These are phyloP conservation scores for Leptodactylus fallax DNA, from an alignment of 2,797 vertebrate genomes.

Conservation along the genomic window DNA sequence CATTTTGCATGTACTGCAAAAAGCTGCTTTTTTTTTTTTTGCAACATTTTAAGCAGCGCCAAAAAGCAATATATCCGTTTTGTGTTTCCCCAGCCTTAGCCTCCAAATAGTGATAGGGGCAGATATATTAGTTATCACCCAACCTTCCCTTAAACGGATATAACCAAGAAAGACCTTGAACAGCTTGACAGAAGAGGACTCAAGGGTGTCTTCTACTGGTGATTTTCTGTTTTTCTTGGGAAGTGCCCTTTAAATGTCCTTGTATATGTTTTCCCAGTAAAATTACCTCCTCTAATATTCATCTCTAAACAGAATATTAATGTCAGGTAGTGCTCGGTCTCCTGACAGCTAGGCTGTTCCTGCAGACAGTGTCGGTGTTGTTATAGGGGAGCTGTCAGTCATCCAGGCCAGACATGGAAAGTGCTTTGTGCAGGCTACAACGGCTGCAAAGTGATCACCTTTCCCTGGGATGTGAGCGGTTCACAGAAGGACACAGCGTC, in stretches of 20 bases:
- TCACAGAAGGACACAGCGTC: constrained; percentile 59
- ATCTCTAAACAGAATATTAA: constrained; percentile 31
- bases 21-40: too few species aligned
- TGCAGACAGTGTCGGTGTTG: constrained; percentile 16
- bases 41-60: too few species aligned
- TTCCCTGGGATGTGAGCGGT: constrained; percentile 23
- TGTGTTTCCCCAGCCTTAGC: too few species aligned
- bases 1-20: too few species aligned
- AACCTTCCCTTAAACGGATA: background rate
- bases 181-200: background rate
- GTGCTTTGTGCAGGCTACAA: constrained; percentile 34
- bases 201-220: background rate
- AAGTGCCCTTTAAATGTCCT: constrained; percentile 28
- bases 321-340: constrained; percentile 4
- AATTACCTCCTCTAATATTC: constrained; percentile 8
- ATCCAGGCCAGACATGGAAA: constrained; percentile 27
- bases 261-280: constrained; percentile 13
- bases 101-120: background rate
- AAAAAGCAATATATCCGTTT: too few species aligned
- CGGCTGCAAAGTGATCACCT: constrained; percentile 39
- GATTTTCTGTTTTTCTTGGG: background rate
- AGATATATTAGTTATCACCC: background rate
- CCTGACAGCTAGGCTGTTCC: constrained; percentile 36
- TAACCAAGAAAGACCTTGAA: background rate
- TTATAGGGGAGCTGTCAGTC: constrained; percentile 46